Conservation (phyloP, 1,140 invertebrate genomes). For the Trissolcus basalis region DNA sequence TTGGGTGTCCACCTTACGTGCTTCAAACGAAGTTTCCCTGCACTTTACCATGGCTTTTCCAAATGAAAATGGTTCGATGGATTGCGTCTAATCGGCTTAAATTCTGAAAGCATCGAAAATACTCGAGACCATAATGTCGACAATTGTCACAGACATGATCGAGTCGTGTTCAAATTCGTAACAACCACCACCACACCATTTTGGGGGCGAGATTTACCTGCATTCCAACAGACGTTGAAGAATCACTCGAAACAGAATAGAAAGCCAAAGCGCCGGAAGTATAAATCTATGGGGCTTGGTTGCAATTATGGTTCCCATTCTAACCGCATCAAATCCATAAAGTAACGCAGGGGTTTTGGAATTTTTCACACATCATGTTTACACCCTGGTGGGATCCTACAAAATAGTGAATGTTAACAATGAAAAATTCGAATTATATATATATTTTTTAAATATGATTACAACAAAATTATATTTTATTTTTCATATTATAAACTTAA, state of each 20-base stretch:
- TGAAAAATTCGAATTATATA: too few species aligned
- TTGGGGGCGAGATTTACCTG: constrained; percentile 32
- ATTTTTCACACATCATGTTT: constrained; percentile 57
- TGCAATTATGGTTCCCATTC: constrained; percentile 64
- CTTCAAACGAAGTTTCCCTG: constrained; percentile 8
- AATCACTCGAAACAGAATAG: constrained; percentile 40
- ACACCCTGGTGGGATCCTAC: constrained; percentile 36
- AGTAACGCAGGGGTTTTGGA: constrained; percentile 35
- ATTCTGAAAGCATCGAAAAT: constrained; percentile 29
- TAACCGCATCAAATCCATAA: constrained; percentile 33
- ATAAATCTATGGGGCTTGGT: constrained; percentile 64
- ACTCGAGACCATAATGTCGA: constrained; percentile 28
- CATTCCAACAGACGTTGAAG: constrained; percentile 30
- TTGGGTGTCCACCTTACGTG: constrained; percentile 4
- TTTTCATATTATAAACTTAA: too few species aligned
- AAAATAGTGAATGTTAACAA: constrained; percentile 4
- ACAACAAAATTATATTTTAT: too few species aligned
- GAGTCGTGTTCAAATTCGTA: constrained; percentile 35
- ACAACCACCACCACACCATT: constrained; percentile 23
- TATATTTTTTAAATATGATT: neutral
- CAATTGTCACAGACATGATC: constrained; percentile 34
- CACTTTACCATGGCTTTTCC: constrained; percentile 17
- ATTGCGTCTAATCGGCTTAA: constrained; percentile 41
- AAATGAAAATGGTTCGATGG: constrained; percentile 21
- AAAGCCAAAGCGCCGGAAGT: constrained; percentile 60